phyloP scores from a whole-genome alignment of 2,888 invertebrate species.

The Drosophila atroscutellata region DNA sequence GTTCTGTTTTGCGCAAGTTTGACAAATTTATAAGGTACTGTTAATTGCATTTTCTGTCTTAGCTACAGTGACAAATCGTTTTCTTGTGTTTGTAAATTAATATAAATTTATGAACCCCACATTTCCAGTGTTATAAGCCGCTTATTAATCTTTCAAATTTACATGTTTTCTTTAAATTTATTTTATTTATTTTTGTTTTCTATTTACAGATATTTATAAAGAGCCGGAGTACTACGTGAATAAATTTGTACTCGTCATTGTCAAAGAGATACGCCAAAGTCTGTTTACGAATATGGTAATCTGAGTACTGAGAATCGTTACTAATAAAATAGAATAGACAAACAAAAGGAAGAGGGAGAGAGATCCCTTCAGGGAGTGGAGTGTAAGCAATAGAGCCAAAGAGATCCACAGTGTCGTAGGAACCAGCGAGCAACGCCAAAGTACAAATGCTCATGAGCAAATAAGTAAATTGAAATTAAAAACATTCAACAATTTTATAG shows the following conservation, averaged over 20 bases:
- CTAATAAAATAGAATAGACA: constrained; percentile 20
- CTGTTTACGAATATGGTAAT: constrained; percentile 44
- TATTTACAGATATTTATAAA: constrained; percentile 42
- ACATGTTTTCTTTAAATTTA: not conserved
- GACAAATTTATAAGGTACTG: constrained; percentile 35
- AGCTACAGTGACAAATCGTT: not conserved
- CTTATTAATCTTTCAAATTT: not conserved
- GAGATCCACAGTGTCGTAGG: constrained; percentile 57
- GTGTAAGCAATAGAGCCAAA: constrained; percentile 75
- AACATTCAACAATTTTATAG: constrained; percentile 37
- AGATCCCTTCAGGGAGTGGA: constrained; percentile 32
- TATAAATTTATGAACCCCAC: not conserved
- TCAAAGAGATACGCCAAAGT: constrained; percentile 53
- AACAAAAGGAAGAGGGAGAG: constrained; percentile 15
- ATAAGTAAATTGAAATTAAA: constrained; percentile 54
- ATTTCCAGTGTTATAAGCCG: not conserved
- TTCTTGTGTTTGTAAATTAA: not conserved
- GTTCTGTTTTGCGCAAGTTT: constrained; percentile 55
- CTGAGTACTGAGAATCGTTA: constrained; percentile 21
- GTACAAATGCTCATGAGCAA: constrained; percentile 72
- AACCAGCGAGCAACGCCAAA: constrained; percentile 70
- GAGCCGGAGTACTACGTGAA: constrained; percentile 19
- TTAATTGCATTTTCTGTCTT: constrained; percentile 37
- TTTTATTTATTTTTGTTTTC: not conserved
- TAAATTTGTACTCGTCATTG: constrained; percentile 42